These are phyloP conservation scores for Anoncus sp. DNA, from an alignment of 2,888 invertebrate genomes.

Conservation along the genomic window DNA sequence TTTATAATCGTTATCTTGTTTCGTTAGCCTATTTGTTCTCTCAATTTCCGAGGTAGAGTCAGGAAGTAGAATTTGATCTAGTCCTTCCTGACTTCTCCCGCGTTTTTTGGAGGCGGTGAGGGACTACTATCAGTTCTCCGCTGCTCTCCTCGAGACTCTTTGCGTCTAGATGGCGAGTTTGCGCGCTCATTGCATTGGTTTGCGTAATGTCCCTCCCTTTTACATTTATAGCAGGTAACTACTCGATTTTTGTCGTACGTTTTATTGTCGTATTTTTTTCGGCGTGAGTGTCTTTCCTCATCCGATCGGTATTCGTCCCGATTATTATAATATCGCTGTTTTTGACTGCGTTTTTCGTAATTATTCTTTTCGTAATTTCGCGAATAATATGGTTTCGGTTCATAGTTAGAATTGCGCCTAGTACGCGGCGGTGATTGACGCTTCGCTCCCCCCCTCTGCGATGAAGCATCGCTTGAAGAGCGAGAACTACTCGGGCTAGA, in stretches of 20 bases:
- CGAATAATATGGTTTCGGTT: neutral
- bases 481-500: neutral
- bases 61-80: conserved; percentile 1
- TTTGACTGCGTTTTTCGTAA: neutral
- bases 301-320: neutral
- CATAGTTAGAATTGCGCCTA: neutral
- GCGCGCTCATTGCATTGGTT: neutral
- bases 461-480: conserved; percentile 26
- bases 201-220: conserved; percentile 9
- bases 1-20: neutral
- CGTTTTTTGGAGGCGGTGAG: conserved; percentile 16
- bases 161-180: neutral
- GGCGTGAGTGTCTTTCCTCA: neutral
- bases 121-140: neutral
- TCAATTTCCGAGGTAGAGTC: neutral
- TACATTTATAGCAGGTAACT: neutral
- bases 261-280: neutral
- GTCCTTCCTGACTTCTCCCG: conserved; percentile 16
- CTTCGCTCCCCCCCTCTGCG: conserved; percentile 17
- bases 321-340: neutral
- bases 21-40: neutral
- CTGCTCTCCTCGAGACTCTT: neutral
- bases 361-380: neutral
- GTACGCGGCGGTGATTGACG: neutral
- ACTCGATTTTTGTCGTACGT: neutral